Evolutionary conservation across 2,797 vertebrate genomes (phyloP).

Genomic region (Gastrophryne carolinensis): DNA sequence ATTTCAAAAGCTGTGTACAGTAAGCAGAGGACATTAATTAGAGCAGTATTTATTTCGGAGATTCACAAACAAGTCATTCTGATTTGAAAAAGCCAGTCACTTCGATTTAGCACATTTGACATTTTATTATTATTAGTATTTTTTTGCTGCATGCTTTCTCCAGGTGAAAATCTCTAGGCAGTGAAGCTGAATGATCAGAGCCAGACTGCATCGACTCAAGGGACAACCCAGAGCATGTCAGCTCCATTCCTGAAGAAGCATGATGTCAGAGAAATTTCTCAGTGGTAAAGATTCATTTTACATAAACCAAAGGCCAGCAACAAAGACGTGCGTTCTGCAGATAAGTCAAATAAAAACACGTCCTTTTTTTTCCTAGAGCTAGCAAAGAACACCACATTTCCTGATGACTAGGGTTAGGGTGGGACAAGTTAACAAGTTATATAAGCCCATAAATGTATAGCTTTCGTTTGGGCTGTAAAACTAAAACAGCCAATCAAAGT

Average conservation of each 20-base stretch:
- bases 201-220: too few relatives aligned
- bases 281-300: not conserved
- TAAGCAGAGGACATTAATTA: too few relatives aligned
- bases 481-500: not conserved
- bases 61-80: too few relatives aligned
- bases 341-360: too few relatives aligned
- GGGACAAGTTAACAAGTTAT: not conserved
- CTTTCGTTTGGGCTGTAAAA: not conserved
- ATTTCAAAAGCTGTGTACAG: too few relatives aligned
- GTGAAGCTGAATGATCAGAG: too few relatives aligned
- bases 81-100: too few relatives aligned
- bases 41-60: too few relatives aligned
- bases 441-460: not conserved
- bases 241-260: not conserved
- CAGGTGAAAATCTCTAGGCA: too few relatives aligned
- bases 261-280: not conserved
- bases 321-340: not conserved
- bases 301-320: not conserved
- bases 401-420: not conserved
- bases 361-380: not conserved
- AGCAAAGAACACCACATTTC: not conserved
- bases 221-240: not conserved
- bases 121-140: too few relatives aligned
- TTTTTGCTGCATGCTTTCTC: too few relatives aligned
- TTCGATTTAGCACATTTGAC: too few relatives aligned